Conservation (phyloP, 1,140 invertebrate species). For the Drosophila ironensis region DNA sequence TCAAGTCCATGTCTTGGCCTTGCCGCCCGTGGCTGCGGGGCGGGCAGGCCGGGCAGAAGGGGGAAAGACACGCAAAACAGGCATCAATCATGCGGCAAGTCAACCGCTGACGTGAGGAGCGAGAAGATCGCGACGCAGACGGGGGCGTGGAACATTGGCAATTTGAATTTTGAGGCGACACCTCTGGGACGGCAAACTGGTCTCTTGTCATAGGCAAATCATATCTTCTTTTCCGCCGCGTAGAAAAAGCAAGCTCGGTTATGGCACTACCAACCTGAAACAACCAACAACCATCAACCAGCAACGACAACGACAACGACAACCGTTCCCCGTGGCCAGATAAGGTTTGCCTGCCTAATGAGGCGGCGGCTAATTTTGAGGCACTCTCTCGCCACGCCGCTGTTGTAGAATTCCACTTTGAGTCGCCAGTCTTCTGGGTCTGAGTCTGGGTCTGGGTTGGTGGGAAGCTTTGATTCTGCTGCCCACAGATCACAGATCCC, state of each 20-base stretch:
- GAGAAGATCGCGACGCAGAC: neutral
- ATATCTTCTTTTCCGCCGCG: constrained; percentile 43
- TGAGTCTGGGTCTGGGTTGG: no score
- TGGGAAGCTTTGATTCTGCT: constrained; percentile 45
- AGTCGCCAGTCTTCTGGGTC: neutral
- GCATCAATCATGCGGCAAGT: constrained; percentile 77
- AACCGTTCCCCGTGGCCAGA: constrained; percentile 34
- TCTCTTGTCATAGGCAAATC: constrained; percentile 71
- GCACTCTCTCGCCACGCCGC: constrained; percentile 2
- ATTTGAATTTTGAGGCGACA: constrained; percentile 42
- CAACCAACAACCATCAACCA: no score
- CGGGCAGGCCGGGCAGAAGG: constrained; percentile 17
- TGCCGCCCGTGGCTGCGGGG: constrained; percentile 18
- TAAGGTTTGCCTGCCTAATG: constrained; percentile 67
- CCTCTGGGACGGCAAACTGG: constrained; percentile 36
- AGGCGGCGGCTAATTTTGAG: constrained; percentile 65
- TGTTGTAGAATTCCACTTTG: neutral
- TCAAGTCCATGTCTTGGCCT: constrained; percentile 38
- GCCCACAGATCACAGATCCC: constrained; percentile 21
- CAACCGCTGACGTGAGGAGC: constrained; percentile 52
- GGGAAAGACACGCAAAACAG: constrained; percentile 71
- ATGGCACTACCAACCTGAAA: no score
- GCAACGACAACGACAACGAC: no score
- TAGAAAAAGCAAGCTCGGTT: constrained; percentile 1
- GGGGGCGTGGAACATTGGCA: constrained; percentile 5